Conservation (phyloP, 2,113 vertebrate genomes). For the Protobothrops flavoviridis region DNA sequence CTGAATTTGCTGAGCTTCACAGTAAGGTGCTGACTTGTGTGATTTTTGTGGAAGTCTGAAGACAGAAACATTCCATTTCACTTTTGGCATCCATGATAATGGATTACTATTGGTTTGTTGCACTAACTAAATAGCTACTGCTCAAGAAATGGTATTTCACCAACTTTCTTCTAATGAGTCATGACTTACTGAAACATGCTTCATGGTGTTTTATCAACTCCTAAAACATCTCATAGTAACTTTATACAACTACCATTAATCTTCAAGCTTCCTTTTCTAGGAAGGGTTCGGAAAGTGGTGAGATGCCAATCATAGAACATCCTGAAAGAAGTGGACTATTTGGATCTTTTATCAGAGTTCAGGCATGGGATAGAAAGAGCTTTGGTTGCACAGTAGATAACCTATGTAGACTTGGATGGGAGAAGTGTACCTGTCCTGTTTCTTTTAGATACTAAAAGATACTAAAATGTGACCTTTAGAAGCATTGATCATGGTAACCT, state of each 20-base stretch:
- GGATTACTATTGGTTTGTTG: neutral
- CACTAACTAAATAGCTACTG: neutral
- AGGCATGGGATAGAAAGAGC: neutral
- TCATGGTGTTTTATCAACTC: neutral
- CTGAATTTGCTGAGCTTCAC: neutral
- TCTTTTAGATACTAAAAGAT: neutral
- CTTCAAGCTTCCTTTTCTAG: neutral
- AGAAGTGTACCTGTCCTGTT: neutral
- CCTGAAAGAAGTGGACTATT: neutral
- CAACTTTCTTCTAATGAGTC: neutral
- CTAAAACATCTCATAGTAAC: neutral
- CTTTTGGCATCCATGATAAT: neutral
- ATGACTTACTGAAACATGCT: neutral
- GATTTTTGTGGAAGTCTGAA: neutral
- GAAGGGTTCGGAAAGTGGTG: neutral
- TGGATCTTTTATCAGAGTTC: neutral
- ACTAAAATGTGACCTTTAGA: neutral
- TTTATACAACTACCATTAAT: neutral
- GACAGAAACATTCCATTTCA: neutral
- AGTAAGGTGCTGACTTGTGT: neutral
- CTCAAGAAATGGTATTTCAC: neutral
- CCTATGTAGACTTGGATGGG: neutral
- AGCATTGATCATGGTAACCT: neutral
- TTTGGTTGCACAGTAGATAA: neutral
- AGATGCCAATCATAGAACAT: neutral